These are phyloP conservation scores for Labeo catla DNA, from an alignment of 2,113 vertebrate species.

Conservation along the genomic window DNA sequence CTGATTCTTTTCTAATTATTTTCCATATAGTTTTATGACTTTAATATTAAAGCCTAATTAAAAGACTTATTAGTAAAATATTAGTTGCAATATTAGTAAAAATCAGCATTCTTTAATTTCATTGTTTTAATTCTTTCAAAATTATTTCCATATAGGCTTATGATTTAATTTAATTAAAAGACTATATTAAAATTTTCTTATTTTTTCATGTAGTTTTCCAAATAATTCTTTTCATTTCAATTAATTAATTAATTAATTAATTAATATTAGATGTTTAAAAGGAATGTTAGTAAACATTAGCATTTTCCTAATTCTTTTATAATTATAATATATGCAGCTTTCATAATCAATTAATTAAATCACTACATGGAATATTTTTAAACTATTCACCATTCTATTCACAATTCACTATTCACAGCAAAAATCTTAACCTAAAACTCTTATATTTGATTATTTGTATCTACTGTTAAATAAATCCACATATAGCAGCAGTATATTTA, in stretches of 20 bases:
- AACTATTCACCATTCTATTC: not conserved
- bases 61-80: too few species aligned
- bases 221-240: not conserved
- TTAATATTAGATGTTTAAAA: not conserved
- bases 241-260: too few species aligned
- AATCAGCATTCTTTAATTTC: not conserved
- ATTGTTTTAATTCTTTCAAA: not conserved
- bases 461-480: not conserved
- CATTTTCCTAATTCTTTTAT: not conserved
- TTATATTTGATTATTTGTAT: not conserved
- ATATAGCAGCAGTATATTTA: not conserved
- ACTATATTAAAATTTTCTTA: too few species aligned
- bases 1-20: too few species aligned
- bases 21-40: not conserved
- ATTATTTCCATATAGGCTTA: not conserved
- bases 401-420: too few species aligned
- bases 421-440: too few species aligned
- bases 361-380: not conserved
- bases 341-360: not conserved
- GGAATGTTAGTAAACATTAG: not conserved
- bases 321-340: not conserved
- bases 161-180: not conserved
- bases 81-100: too few species aligned
- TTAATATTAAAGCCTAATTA: too few species aligned
- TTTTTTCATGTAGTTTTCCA: too few species aligned